A percentile compares a stretch with the other conserved stretches of the same genome.
Evolutionary conservation across 2,797 vertebrate genomes (phyloP).

Genomic region (Zalophus californianus): DNA sequence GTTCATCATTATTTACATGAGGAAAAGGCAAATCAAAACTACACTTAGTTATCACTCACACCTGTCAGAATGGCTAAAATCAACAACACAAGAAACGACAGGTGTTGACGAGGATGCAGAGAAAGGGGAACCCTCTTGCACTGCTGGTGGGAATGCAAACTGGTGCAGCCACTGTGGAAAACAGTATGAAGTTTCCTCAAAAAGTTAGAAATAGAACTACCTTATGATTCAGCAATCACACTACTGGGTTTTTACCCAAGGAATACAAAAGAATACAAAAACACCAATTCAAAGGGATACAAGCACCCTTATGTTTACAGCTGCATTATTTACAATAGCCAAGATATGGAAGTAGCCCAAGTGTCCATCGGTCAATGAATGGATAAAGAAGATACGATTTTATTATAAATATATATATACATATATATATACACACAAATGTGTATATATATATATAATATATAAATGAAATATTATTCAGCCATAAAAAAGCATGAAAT

Average conservation of each 20-base stretch:
- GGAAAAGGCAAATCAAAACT: neutral
- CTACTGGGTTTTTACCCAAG: neutral
- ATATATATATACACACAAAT: too few species aligned
- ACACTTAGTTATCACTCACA: neutral
- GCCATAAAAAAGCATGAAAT: neutral
- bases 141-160: neutral
- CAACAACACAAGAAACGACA: neutral
- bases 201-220: neutral
- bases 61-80: neutral
- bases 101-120: neutral
- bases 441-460: too few species aligned
- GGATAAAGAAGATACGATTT: neutral
- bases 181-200: neutral
- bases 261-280: neutral
- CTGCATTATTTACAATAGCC: neutral
- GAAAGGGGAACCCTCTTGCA: neutral
- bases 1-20: neutral
- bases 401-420: neutral
- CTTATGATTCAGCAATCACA: neutral
- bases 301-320: neutral
- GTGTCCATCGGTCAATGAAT: neutral
- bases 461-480: neutral
- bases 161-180: neutral
- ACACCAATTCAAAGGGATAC: neutral
- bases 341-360: neutral